phyloP scores from a whole-genome alignment of 2,113 vertebrate genomes.

The Albula glossodonta region DNA sequence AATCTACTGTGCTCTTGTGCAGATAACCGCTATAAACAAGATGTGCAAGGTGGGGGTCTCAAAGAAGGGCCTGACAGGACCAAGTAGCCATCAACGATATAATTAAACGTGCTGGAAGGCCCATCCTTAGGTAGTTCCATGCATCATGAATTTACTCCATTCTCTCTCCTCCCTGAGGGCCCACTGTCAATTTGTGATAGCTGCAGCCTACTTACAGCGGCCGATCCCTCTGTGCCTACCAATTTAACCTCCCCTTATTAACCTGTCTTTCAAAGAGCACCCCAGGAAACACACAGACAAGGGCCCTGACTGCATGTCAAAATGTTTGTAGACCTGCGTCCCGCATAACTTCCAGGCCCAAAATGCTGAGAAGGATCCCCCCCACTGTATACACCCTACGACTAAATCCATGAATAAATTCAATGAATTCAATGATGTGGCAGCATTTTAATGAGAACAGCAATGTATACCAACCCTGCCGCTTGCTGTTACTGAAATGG shows the following conservation, averaged over 20 bases:
- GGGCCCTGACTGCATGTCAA: slow-evolving; percentile 1
- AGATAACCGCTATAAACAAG: slow-evolving; percentile 16
- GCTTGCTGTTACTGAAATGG: not conserved
- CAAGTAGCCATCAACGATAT: slow-evolving; percentile 7
- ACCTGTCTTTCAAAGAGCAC: slow-evolving; percentile 21
- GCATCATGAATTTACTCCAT: slow-evolving; percentile 33
- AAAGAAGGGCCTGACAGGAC: slow-evolving; percentile 15
- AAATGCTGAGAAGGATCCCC: not conserved
- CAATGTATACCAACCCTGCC: not conserved
- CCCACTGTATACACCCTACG: not conserved
- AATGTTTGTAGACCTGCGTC: slow-evolving; percentile 2
- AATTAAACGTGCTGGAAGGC: slow-evolving; percentile 38
- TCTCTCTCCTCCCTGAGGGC: slow-evolving; percentile 23
- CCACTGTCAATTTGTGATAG: slow-evolving; percentile 29
- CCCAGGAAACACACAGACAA: slow-evolving; percentile 5
- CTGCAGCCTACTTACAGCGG: slow-evolving; percentile 29
- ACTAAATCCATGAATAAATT: not conserved
- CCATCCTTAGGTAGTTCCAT: slow-evolving; percentile 5
- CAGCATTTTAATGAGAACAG: not conserved
- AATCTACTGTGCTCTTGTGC: not conserved
- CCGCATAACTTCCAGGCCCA: not conserved
- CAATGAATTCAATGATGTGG: not conserved
- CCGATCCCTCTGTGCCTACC: slow-evolving; percentile 26
- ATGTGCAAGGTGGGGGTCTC: slow-evolving; percentile 16
- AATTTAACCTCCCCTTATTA: slow-evolving; percentile 39